phyloP scores from a whole-genome alignment of 2,113 vertebrate genomes.

The Dicaeum eximium region DNA sequence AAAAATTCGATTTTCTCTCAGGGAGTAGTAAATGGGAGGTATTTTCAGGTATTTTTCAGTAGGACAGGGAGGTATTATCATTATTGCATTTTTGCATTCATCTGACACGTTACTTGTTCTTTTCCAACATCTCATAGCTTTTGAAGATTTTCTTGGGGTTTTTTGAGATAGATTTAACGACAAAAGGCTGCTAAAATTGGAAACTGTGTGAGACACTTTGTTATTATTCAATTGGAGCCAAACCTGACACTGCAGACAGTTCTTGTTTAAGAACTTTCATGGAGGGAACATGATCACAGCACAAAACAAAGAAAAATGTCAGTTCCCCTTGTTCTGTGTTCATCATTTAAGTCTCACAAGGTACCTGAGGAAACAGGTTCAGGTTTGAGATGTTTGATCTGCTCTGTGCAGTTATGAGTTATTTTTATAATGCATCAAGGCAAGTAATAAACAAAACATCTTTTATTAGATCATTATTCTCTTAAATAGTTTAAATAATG shows the following conservation, averaged over 20 bases:
- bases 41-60: slow-evolving; percentile 7
- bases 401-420: not conserved
- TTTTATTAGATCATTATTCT: not conserved
- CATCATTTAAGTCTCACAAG: not conserved
- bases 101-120: not conserved
- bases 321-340: not conserved
- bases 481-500: not conserved
- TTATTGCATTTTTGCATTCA: not conserved
- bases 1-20: not conserved
- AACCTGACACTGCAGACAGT: slow-evolving; percentile 1
- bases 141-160: slow-evolving; percentile 9
- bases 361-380: not conserved
- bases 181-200: slow-evolving; percentile 47
- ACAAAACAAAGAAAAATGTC: slow-evolving; percentile 27
- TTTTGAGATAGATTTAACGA: not conserved
- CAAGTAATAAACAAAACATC: slow-evolving; percentile 1
- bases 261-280: slow-evolving; percentile 28
- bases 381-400: slow-evolving; percentile 22
- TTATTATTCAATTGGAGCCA: not conserved
- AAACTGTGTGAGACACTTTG: not conserved
- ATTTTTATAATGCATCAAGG: slow-evolving; percentile 25
- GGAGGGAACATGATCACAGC: slow-evolving; percentile 26
- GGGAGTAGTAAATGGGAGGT: not conserved
- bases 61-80: not conserved
- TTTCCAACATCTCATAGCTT: not conserved